phyloP scores from a whole-genome alignment of 2,888 invertebrate genomes.

The Eupithecia dodoneata region DNA sequence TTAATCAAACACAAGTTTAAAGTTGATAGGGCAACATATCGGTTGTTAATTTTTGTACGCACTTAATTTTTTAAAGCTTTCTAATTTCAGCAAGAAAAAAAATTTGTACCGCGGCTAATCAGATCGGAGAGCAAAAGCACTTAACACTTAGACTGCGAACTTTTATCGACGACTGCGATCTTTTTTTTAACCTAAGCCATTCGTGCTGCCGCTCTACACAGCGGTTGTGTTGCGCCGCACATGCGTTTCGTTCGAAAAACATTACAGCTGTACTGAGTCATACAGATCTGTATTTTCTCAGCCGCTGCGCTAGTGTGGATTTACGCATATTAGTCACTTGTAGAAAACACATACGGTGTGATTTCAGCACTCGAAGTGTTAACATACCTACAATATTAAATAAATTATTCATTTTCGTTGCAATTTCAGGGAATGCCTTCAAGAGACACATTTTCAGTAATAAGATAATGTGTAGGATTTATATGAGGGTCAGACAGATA shows the following conservation, averaged over 20 bases:
- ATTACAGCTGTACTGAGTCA: too few species aligned
- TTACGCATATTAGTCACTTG: too few species aligned
- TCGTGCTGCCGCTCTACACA: too few species aligned
- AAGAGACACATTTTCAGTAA: background rate
- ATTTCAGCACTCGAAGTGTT: too few species aligned
- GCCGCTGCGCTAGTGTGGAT: too few species aligned
- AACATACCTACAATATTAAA: background rate
- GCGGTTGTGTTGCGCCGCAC: too few species aligned
- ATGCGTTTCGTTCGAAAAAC: too few species aligned
- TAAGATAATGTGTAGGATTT: background rate
- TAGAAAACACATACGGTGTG: too few species aligned
- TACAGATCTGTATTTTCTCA: too few species aligned
- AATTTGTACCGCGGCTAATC: background rate
- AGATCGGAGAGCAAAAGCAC: background rate
- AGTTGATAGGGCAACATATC: background rate
- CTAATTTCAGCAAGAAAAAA: background rate
- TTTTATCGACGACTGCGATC: too few species aligned
- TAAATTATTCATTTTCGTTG: background rate
- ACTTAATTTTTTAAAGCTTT: background rate
- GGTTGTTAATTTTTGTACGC: background rate
- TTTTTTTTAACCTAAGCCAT: too few species aligned
- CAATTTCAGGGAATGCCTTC: background rate
- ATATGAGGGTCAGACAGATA: background rate
- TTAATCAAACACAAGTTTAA: constrained; percentile 3
- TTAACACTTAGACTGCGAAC: too few species aligned